Base-by-base conservation (phyloP, 2,888 invertebrate genomes). In the Lissocephala sabroskyi region DNA sequence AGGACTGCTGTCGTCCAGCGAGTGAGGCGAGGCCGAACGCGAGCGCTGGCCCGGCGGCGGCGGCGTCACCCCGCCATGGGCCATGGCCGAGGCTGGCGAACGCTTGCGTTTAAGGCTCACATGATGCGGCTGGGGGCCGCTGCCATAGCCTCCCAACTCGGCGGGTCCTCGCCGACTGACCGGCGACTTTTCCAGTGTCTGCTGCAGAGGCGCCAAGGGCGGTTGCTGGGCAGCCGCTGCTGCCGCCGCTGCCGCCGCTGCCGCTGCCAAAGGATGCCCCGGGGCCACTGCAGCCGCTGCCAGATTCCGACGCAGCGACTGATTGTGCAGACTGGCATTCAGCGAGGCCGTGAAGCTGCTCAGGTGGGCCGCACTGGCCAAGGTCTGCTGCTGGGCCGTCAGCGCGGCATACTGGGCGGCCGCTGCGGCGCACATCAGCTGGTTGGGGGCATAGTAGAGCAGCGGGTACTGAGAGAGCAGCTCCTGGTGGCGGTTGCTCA, bases 381-480 rank as follows among this genome's bases (percentile, higher is more conserved):
- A 57, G 4, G 71, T 79, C 60, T 81, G 79, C 55, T 83, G 84
- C 57, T 83, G 83, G 2, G 81, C 81, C n/a, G 80, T 82, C 32
- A 82, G 61, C 0, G 81, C 84, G 0, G 83, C 84, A 49, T 85
- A 84, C 55, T 86, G 85, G 1, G 87, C 87, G 0, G 88, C 86
- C 14, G 89, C 87, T 3, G 88, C 88, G 17, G 87, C 87, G 59
- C 88, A 86, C 86, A 89, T 86, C 63, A 90, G 80, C 57, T 89
- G 89, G 70, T 87, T 89, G 32, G 85, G 91, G 4, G 81, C 80
- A 73, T 93, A 93, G 78, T 93, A 93, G 1, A 93, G 86, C 32
- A 93, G 80, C 0, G 93, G 93, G 63, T 93, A 93, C 65, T 92
- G 92, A 14, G 92, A 90, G 0, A 92, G 86, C n/a, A 92, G 85